These are phyloP conservation scores for Netelia virgata DNA, from an alignment of 2,888 invertebrate genomes.

Conservation along the genomic window DNA sequence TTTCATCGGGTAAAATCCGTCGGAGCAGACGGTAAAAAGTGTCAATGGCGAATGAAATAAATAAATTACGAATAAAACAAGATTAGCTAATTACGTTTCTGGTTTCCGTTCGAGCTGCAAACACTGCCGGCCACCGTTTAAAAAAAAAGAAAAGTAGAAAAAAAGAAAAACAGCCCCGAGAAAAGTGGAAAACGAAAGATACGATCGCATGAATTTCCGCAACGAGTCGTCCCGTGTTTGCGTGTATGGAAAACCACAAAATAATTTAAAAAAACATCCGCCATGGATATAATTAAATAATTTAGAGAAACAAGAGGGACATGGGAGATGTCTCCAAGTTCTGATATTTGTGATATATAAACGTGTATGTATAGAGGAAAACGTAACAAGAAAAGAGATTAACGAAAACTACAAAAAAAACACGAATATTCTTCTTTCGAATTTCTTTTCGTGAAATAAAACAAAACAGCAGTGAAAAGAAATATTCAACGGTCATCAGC, in stretches of 20 bases:
- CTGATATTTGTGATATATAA: constrained; percentile 57
- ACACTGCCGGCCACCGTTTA: constrained; percentile 61
- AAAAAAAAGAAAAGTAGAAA: constrained; percentile 6
- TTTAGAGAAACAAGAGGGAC: not conserved
- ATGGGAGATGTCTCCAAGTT: constrained; percentile 32
- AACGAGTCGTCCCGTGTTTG: constrained; percentile 45
- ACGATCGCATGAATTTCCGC: constrained; percentile 22
- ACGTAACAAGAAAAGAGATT: not conserved
- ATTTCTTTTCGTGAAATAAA: not conserved
- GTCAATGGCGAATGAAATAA: not conserved
- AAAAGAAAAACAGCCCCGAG: not conserved
- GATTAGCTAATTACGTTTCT: constrained; percentile 20
- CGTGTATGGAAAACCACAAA: not conserved
- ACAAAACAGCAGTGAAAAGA: not conserved
- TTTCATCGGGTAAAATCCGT: not conserved
- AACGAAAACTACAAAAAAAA: not conserved
- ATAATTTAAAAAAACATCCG: not conserved
- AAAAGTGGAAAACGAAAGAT: not conserved
- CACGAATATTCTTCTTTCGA: constrained; percentile 29
- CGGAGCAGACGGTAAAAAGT: too few relatives aligned
- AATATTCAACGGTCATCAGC: constrained; percentile 19
- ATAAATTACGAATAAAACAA: not conserved
- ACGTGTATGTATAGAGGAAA: constrained; percentile 14
- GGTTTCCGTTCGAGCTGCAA: constrained; percentile 59
- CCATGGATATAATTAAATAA: constrained; percentile 16